Base-by-base conservation (phyloP, 1,140 invertebrate species). In the Sycobia sp. region DNA sequence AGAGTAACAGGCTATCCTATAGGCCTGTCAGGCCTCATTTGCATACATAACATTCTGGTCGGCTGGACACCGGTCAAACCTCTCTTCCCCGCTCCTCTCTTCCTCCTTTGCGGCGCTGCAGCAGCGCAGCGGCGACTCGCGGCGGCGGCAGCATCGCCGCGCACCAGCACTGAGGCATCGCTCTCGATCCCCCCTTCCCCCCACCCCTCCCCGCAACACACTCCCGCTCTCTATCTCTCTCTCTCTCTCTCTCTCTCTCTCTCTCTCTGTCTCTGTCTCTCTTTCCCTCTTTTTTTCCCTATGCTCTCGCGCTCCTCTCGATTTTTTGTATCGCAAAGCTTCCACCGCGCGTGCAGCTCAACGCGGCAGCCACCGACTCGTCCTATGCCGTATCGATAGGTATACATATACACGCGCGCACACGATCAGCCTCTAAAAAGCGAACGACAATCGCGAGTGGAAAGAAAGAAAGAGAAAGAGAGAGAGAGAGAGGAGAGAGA, bases 11-110 rank as follows among this genome's bases (percentile, higher is more conserved):
- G 69, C 55, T 59, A 70, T 67, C 68, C 71, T 73, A 73, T 73
- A 77, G 72, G 76, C 72, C 73, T 74, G 74, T 80, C 77, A 75
- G 72, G 29, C 64, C 71, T 82, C 74, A 81, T 82, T 82, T 82
- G 79, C 80, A 82, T 81, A 79, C 77, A 81, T 80, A 82, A 80
- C 77, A 79, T 81, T 82, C 77, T 79, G 80, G 71, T 79, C 74
- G 77, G 77, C 76, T 78, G 77, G 77, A 77, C 78, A 77, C 75
- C 73, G 76, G 76, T 79, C 76, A 76, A 67, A 75, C 69, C 69
- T 72, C 74, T 73, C 75, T 72, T 66, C 71, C 65, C 57, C 22
- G 18, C 56, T 50, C 43, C 50, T 49, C 18, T 32, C 5, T 23
- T 23, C 20, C n/a, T 18, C 20, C 56, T 23, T 25, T 32, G 41